Evolutionary conservation across 2,113 vertebrate species (phyloP), one percentile per base, ranked within the genome.

Genomic region (Pseudolaguvia tuberculata): DNA sequence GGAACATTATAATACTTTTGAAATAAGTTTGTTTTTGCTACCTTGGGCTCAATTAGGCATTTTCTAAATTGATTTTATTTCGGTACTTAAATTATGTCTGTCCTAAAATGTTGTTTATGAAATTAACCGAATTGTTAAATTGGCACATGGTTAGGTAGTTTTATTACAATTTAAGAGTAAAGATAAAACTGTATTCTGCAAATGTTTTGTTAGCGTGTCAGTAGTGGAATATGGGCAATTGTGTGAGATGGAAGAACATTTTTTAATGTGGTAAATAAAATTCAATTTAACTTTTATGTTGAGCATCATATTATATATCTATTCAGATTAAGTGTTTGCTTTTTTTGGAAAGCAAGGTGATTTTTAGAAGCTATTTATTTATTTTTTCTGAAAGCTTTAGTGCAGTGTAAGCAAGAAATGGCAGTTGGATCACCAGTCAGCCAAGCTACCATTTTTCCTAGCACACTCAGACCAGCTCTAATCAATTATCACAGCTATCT

Each of bases 211-310:
- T 2, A 35, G 21, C 27, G 17, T n/a, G 18, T 66, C 61, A 23
- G n/a, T 45, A 18, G 59, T 25, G 48, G 17, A 35, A 73, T 39
- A 52, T 25, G 39, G n/a, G 50, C 59, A 10, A 74, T 71, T 58
- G 57, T 69, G 42, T 8, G 39, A 59, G 11, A 31, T 47, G 18
- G 20, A 29, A 1, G 9, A 56, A 39, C 25, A 39, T 66, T 68
- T 74, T 66, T 61, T 61, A 52, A 67, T 18, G 42, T 73, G 15
- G 48, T 65, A 35, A 80, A 55, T 47, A 48, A 80, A 80, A 80
- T 78, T 80, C 75, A 78, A 72, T 78, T 77, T 55, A 75, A 69
- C 48, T 76, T 78, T 80, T 80, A 76, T 72, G 78, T 78, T 82
- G 75, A 80, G 68, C 63, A 59, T 80, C 57, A 55, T 52, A 55